These are phyloP conservation scores for Galaxias olidus DNA, from an alignment of 2,797 vertebrate species.

Conservation along the genomic window DNA sequence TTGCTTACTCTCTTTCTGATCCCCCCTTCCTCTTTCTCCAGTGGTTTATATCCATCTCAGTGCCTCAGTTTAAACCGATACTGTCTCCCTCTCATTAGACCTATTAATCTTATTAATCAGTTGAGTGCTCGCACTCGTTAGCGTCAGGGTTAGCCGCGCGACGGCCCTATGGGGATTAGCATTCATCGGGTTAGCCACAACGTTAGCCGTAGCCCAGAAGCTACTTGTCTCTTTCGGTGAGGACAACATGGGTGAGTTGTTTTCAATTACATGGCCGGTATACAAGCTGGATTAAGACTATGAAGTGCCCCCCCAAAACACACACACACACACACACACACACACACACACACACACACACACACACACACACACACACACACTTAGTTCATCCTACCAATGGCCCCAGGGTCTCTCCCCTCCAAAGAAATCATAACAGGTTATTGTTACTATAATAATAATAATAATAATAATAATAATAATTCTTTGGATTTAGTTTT, in stretches of 20 bases:
- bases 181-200: slow-evolving; percentile 55
- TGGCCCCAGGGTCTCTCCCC: no score
- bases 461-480: no score
- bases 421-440: no score
- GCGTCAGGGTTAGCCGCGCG: slow-evolving; percentile 40
- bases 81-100: slow-evolving; percentile 64
- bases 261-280: slow-evolving; percentile 50
- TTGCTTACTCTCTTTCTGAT: neutral
- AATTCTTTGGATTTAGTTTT: no score
- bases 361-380: slow-evolving; percentile 7
- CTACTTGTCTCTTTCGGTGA: slow-evolving; percentile 42
- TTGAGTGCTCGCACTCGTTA: slow-evolving; percentile 58
- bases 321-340: slow-evolving; percentile 6
- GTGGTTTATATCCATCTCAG: neutral
- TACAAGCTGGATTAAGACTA: neutral
- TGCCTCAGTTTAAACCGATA: slow-evolving; percentile 38
- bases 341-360: slow-evolving; percentile 19
- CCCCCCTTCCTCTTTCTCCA: neutral
- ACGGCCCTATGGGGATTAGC: slow-evolving; percentile 54
- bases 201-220: slow-evolving; percentile 38
- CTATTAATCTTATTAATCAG: slow-evolving; percentile 73
- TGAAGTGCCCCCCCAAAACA: neutral
- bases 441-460: no score
- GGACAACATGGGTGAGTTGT: slow-evolving; percentile 58
- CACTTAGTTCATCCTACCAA: no score